Base-by-base conservation (phyloP, 2,888 invertebrate genomes). In the Didymodactylos carnosus region DNA sequence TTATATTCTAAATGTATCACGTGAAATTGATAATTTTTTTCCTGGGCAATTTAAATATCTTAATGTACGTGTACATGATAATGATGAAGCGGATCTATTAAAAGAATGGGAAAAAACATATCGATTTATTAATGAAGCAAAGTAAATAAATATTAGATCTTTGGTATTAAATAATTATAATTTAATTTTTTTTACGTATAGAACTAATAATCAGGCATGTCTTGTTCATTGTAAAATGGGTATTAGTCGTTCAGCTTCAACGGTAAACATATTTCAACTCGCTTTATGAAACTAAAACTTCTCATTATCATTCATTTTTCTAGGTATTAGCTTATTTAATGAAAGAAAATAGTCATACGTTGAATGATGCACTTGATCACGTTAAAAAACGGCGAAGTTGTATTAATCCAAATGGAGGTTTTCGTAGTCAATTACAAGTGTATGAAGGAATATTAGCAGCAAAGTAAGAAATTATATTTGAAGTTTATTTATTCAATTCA, bases 181-280 rank as follows among this genome's bases (percentile, higher is more conserved):
- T 5, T 25, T 49, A 2, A 25, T 49, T 13, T 35, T 62, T 3
- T n/a, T 25, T 35, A n/a, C n/a, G n/a, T n/a, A n/a, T n/a, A 62
- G 62, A 62, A 14, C 10, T 6, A 62, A 71, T 29, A 75, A 73
- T 43, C 46, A 25, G 40, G 13, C 70, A 53, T 76, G 75, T 72
- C 86, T 98, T 79, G 97, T 98, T 72, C 97, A 98, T 84, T 98
- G 98, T 84, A 97, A 97, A 86, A 97, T 97, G 94, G 98, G 98
- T 35, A 92, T 98, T 76, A 95, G 94, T 83, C 87, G 97, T 77
- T 97, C 97, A 29, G 95, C 97, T 6, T 94, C 94, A 3, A 95
- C 62, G 29, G 62, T 62, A 62, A 46, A 35, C 29, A 29, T 2
- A 2, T 2, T 35, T 35, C 16, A 19, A 14, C 16, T n/a, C n/a